A percentile compares a stretch with the other conserved stretches of the same genome.
Conservation (phyloP, 2,113 vertebrate species). For the Sterrhoptilus dennistouni region DNA sequence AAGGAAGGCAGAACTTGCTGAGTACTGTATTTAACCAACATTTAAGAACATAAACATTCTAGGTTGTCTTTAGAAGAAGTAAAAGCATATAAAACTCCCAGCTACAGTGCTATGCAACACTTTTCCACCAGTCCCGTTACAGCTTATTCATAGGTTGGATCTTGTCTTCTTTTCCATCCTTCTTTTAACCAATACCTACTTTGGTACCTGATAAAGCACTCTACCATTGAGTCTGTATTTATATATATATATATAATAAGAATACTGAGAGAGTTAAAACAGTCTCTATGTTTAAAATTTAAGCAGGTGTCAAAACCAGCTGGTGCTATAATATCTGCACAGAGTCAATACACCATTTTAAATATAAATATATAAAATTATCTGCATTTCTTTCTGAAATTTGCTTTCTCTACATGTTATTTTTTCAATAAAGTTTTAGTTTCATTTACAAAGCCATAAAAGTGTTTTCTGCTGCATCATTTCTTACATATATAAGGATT, state of each 20-base stretch:
- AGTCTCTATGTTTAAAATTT: background rate
- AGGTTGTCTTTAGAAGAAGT: background rate
- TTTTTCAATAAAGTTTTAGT: background rate
- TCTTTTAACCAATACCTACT: background rate
- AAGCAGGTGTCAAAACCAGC: background rate
- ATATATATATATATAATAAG: background rate
- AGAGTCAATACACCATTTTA: background rate
- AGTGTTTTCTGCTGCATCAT: background rate
- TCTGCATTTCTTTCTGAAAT: background rate
- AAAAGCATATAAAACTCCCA: background rate
- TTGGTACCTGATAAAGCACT: background rate
- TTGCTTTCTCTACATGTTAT: background rate
- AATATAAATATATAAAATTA: background rate
- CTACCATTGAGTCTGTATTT: background rate
- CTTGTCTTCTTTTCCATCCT: background rate
- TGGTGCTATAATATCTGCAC: background rate
- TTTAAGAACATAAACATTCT: background rate
- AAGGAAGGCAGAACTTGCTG: background rate
- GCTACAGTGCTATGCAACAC: background rate
- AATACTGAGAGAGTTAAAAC: background rate
- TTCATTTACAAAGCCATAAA: background rate
- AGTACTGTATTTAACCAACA: background rate
- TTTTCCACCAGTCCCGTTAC: background rate
- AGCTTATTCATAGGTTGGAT: background rate
- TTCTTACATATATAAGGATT: background rate